Base-by-base conservation (phyloP, 2,888 invertebrate genomes). In the Nomada hirtipes region DNA sequence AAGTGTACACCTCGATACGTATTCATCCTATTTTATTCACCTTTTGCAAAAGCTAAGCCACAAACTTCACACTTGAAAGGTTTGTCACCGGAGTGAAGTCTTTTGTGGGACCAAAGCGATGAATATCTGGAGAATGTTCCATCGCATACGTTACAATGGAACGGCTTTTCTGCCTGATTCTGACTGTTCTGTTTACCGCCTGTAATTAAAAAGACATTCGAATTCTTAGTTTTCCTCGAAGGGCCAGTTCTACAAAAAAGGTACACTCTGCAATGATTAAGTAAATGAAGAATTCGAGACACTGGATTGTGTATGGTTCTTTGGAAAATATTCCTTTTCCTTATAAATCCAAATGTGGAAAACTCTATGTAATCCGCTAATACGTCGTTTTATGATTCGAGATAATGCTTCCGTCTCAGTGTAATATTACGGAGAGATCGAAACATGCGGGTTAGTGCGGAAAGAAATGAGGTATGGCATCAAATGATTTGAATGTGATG, bases 51-150 rank as follows among this genome's bases (percentile, higher is more conserved):
- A 53, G 97, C 97, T 92, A 98, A 95, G 20, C 98, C 97, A 94
- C 98, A 98, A 82, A 97, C 97, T 86, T 97, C 97, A 94, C 98
- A 98, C 94, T 98, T 98, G 94, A 97, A 98, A 91, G 98, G 98
- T 94, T 98, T 98, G 88, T 96, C 96, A 60, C 96, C 97, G 18
- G 97, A 97, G 93, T 98, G 98, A 86, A 98, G 95, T 91, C 98
- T 96, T 94, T 98, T 98, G 93, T 98, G 98, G 15, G 97, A 97
- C 98, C 98, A 98, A 76, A 98, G 94, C 72, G 97, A 97, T 55
- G 97, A 97, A 94, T 98, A 98, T 91, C 97, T 96, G 81, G 97
- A 97, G 93, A 97, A 97, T 15, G 97, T 94, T 71, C 95, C 97
- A 74, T 97, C 97, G 91, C 98, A 98, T 88, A 98, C 97, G 92